phyloP scores from a whole-genome alignment of 2,113 vertebrate genomes.

The Brachyhypopomus occidentalis region DNA sequence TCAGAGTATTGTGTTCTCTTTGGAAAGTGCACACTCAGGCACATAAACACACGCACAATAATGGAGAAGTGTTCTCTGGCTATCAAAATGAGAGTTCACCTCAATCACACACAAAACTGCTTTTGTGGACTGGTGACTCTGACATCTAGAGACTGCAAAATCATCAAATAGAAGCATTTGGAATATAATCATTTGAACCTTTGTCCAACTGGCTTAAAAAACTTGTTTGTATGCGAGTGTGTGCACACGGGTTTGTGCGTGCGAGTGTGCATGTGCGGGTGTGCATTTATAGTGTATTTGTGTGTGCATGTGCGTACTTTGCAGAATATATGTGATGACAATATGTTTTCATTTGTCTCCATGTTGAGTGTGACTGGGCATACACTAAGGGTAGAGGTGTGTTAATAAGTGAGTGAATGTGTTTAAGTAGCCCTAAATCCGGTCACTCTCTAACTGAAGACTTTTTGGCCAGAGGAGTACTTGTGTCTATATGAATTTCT shows the following conservation, averaged over 20 bases:
- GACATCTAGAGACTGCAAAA: not conserved
- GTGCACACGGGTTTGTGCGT: not conserved
- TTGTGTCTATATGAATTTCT: not conserved
- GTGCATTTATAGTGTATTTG: not conserved
- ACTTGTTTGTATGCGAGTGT: not conserved
- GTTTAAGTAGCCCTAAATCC: slow-evolving; percentile 51
- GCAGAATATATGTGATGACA: not conserved
- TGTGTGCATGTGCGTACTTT: slow-evolving; percentile 14
- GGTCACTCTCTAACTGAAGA: slow-evolving; percentile 46
- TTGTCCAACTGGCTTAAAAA: not conserved
- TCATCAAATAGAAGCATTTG: not conserved
- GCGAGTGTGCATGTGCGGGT: too few species aligned
- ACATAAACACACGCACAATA: slow-evolving; percentile 17
- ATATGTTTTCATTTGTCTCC: slow-evolving; percentile 40
- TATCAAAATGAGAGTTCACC: not conserved
- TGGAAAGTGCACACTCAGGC: slow-evolving; percentile 27
- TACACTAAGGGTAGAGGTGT: slow-evolving; percentile 34
- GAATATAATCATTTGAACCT: not conserved
- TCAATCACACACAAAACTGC: not conserved
- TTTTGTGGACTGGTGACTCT: slow-evolving; percentile 7
- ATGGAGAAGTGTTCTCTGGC: not conserved
- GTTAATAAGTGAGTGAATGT: slow-evolving; percentile 57
- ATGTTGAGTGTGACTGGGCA: slow-evolving; percentile 39
- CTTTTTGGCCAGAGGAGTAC: not conserved
- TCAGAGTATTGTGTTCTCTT: slow-evolving; percentile 45